Base-by-base conservation (phyloP, 1,140 invertebrate genomes). In the Ylistrum balloti region DNA sequence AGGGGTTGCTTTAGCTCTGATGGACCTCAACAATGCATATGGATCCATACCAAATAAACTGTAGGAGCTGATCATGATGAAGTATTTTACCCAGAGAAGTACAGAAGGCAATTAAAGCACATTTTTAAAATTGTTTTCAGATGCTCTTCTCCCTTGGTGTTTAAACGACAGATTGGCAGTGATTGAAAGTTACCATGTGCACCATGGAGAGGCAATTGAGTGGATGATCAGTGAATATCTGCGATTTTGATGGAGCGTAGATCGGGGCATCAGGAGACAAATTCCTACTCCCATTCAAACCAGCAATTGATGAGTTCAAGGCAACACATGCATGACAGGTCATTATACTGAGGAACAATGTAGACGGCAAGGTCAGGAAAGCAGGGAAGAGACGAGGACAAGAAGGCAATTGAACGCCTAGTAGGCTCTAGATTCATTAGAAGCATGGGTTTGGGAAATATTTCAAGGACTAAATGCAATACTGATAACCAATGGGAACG, bases 151-250 rank as follows among this genome's bases (percentile, higher is more conserved):
- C n/a, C n/a, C n/a, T n/a, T n/a, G n/a, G n/a, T n/a, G n/a, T n/a
- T n/a, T n/a, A n/a, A n/a, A n/a, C n/a, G n/a, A n/a, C n/a, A n/a
- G n/a, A n/a, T n/a, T n/a, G n/a, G n/a, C n/a, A n/a, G n/a, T n/a
- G n/a, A n/a, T n/a, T n/a, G n/a, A n/a, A n/a, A n/a, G n/a, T n/a
- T 91, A 35, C 89, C 89, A 48, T 15, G 85, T 20, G 56, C 89
- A 45, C 86, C 91, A n/a, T 74, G 90, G 87, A 7, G 90, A 91
- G 88, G 56, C 28, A n/a, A 89, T 86, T 85, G 85, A 92, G 41
- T 85, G 38, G 41, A 87, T 15, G 22, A 33, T 90, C 45, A 90
- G 33, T 32, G 38, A 15, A 32, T 38, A 38, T 13, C 35, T 38
- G 35, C 20, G 88, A 32, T 74, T 91, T 38, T 86, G 90, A 34